phyloP scores from a whole-genome alignment of 2,113 vertebrate species.

The Dermatemys mawii region DNA sequence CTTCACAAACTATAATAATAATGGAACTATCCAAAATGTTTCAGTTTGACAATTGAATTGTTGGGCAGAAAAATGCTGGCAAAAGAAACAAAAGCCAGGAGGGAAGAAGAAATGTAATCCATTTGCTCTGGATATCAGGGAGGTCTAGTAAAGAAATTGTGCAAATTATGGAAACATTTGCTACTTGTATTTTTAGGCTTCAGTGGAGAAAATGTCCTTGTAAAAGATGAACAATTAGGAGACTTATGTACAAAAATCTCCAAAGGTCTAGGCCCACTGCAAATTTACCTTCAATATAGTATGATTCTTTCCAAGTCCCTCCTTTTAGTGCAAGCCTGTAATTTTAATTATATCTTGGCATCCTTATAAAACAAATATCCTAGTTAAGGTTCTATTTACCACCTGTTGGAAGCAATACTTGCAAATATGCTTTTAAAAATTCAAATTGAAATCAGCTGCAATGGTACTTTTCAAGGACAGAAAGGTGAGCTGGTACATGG shows the following conservation, averaged over 20 bases:
- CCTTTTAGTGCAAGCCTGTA: conserved; percentile 44
- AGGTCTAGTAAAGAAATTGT: background rate
- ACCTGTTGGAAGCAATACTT: conserved; percentile 55
- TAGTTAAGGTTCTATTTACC: conserved; percentile 67
- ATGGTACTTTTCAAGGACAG: conserved; percentile 74
- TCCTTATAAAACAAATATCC: conserved; percentile 64
- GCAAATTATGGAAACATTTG: background rate
- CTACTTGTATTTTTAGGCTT: background rate
- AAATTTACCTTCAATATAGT: conserved; percentile 29
- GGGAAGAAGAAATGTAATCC: background rate
- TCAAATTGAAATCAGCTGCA: conserved; percentile 47
- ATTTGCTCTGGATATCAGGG: background rate
- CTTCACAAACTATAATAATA: background rate
- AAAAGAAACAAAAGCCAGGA: background rate
- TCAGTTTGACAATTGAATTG: background rate
- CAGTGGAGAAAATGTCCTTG: background rate
- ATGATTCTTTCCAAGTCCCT: conserved; percentile 36
- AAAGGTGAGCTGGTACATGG: conserved; percentile 64
- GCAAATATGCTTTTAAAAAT: conserved; percentile 62
- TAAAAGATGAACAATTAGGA: conserved; percentile 23
- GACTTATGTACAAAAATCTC: background rate
- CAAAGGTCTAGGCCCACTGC: background rate
- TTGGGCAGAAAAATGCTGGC: background rate
- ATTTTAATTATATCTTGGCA: conserved; percentile 73
- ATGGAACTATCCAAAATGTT: background rate